Conservation (phyloP, 2,797 vertebrate genomes). For the Bovichtus variegatus region DNA sequence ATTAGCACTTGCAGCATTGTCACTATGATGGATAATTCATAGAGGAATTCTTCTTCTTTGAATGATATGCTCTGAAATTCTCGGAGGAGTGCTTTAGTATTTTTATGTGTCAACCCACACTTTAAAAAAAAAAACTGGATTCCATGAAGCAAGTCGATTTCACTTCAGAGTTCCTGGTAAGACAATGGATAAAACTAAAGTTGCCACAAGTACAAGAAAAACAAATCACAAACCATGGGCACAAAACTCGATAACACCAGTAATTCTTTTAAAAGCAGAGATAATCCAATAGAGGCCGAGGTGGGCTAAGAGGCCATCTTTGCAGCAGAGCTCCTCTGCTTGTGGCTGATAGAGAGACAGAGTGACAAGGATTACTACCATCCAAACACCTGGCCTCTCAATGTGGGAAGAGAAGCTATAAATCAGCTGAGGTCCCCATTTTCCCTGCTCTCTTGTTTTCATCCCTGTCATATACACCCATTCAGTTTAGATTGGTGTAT, state of each 20-base stretch:
- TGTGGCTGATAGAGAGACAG: constrained; percentile 57
- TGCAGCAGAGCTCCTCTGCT: constrained; percentile 47
- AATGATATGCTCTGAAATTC: constrained; percentile 28
- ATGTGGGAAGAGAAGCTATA: constrained; percentile 57
- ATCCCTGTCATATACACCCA: constrained; percentile 57
- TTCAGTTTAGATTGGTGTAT: constrained; percentile 56
- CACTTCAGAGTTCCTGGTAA: constrained; percentile 32
- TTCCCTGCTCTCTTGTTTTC: constrained; percentile 60
- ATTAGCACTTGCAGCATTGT: constrained; percentile 15
- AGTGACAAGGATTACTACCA: constrained; percentile 65
- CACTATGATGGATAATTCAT: constrained; percentile 35
- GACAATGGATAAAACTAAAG: constrained; percentile 46
- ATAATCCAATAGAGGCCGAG: constrained; percentile 55
- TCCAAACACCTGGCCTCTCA: constrained; percentile 71
- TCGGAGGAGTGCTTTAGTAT: constrained; percentile 13
- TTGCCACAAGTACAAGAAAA: constrained; percentile 47
- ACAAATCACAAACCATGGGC: constrained; percentile 33
- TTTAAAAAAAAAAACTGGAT: constrained; percentile 10
- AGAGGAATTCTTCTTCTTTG: constrained; percentile 21
- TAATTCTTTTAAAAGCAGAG: constrained; percentile 53
- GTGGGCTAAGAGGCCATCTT: constrained; percentile 57
- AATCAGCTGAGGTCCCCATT: constrained; percentile 63
- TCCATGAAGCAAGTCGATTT: constrained; percentile 31
- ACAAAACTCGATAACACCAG: constrained; percentile 42
- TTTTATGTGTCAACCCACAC: constrained; percentile 13